Evolutionary conservation across 2,888 invertebrate genomes (phyloP).

Genomic region (Parnassius glacialis): DNA sequence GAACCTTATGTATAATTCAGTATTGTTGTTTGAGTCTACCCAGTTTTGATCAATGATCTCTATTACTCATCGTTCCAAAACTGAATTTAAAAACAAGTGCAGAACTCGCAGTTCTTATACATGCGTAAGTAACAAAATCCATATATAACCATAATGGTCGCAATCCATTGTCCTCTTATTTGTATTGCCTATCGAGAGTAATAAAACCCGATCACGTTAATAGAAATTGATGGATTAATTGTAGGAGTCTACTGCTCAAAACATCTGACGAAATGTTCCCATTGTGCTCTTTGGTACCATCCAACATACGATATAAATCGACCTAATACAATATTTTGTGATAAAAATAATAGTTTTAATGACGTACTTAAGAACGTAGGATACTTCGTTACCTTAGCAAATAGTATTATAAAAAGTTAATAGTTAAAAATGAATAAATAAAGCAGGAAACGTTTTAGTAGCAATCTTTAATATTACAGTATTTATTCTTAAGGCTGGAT

Average conservation of each 20-base stretch:
- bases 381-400: no score
- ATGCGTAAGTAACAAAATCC: constrained; percentile 1
- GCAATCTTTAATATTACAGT: no score
- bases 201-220: constrained; percentile 39
- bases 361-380: no score
- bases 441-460: no score
- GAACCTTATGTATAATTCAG: constrained; percentile 8
- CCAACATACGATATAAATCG: no score
- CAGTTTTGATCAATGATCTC: background rate
- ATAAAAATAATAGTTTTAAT: no score
- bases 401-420: no score
- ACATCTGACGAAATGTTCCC: constrained; percentile 7
- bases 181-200: constrained; percentile 24
- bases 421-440: no score
- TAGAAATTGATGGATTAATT: constrained; percentile 65
- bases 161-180: constrained; percentile 17
- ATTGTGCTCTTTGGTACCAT: background rate
- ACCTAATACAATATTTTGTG: no score
- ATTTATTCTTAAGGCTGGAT: no score
- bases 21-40: background rate
- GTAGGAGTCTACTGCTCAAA: constrained; percentile 44
- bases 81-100: no score
- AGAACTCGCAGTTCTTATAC: background rate
- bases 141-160: background rate
- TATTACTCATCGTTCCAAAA: no score